phyloP scores from a whole-genome alignment of 2,797 vertebrate genomes.

The Halcyon badia region DNA sequence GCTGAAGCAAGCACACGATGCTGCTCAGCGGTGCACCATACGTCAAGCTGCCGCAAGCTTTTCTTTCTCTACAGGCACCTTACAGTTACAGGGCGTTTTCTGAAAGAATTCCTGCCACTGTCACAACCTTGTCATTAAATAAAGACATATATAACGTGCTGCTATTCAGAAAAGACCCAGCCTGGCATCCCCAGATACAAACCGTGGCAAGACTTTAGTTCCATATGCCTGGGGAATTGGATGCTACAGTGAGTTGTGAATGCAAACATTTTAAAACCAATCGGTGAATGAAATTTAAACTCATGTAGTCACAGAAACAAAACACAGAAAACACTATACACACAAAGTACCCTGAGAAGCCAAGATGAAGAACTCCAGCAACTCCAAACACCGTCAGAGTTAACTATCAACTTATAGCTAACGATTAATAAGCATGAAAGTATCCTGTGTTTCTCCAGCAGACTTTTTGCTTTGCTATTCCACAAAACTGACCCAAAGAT shows the following conservation, averaged over 20 bases:
- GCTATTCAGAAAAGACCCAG: background rate
- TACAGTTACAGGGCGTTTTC: background rate
- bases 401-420: background rate
- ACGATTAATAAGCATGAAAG: background rate
- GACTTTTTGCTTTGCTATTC: background rate
- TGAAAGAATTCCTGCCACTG: background rate
- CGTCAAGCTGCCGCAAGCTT: background rate
- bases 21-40: background rate
- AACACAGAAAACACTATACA: background rate
- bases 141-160: background rate
- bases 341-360: background rate
- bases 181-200: background rate
- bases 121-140: background rate
- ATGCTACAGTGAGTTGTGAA: background rate
- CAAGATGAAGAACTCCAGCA: background rate
- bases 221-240: background rate
- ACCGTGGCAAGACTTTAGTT: rapidly evolving
- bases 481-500: background rate
- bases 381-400: background rate
- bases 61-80: rapidly evolving
- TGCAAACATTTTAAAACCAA: background rate
- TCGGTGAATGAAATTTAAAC: background rate
- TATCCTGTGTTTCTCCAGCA: background rate
- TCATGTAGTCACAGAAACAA: background rate
- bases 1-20: background rate